Percentiles rank a stretch among this genome's conserved stretches.
phyloP scores from a whole-genome alignment of 2,888 invertebrate species.

The Nymphalis urticae region DNA sequence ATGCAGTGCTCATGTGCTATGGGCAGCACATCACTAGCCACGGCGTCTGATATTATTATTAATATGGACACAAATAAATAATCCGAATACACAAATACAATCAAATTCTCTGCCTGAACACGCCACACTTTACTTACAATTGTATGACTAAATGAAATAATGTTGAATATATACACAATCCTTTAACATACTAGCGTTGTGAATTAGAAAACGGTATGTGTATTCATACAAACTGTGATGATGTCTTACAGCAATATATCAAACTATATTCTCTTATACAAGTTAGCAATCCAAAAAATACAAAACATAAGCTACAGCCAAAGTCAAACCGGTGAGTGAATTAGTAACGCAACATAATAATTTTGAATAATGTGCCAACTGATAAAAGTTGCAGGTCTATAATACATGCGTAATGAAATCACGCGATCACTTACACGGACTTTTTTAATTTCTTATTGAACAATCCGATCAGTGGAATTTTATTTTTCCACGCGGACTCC shows the following conservation, averaged over 20 bases:
- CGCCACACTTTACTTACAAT: not conserved
- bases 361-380: constrained; percentile 31
- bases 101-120: not conserved
- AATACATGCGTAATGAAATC: constrained; percentile 32
- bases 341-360: constrained; percentile 33
- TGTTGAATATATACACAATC: not conserved
- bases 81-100: not conserved
- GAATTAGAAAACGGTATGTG: not conserved
- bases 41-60: no score
- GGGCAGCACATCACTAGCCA: no score
- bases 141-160: not conserved
- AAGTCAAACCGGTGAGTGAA: constrained; percentile 23
- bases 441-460: constrained; percentile 68
- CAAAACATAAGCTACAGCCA: constrained; percentile 23
- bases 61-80: not conserved
- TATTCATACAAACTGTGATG: not conserved
- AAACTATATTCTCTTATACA: not conserved
- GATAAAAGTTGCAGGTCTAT: constrained; percentile 18
- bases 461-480: constrained; percentile 64
- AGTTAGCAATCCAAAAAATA: constrained; percentile 13
- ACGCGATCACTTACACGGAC: constrained; percentile 63
- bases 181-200: not conserved
- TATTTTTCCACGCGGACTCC: constrained; percentile 60
- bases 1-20: constrained; percentile 2
- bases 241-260: not conserved